Base-by-base conservation (phyloP, 2,888 invertebrate genomes). In the Pollenia amentaria region DNA sequence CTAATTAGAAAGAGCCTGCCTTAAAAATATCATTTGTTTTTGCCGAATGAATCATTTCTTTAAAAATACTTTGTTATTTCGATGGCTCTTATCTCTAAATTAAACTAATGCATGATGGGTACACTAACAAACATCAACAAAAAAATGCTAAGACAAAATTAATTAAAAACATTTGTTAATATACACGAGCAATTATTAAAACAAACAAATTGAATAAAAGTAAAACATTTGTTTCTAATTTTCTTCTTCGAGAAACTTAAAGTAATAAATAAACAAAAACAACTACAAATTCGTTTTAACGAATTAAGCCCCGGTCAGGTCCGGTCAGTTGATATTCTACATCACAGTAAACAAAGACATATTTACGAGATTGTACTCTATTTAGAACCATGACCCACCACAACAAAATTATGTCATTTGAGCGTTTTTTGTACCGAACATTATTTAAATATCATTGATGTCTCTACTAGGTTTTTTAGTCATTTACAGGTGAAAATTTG, bases 121-220 rank as follows among this genome's bases (percentile, higher is more conserved):
- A 42, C 51, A 75, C 53, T 69, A 40, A 29, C 42, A 75, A 53
- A 73, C 48, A 67, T 64, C 76, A 82, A 16, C 46, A 53, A 72
- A n/a, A 38, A 70, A 48, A 55, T 46, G n/a, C n/a, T n/a, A n/a
- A 48, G 55, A 40, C 48, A 51, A 73, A 57, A 64, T 9, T 75
- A 69, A 75, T 53, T 29, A 29, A 76, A 76, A 51, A 21, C 29
- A 76, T 70, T 62, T 42, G 57, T 62, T 60, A 76, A 65, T 65
- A 38, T 40, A 18, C 21, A 14, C 9, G 7, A 55, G 16, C 44
- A 14, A 53, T 75, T 51, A 9, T 64, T 53, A 76, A 53, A 64
- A 55, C 14, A 76, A 76, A 62, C 73, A 60, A 73, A 53, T n/a
- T 21, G 64, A 75, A 75, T 40, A 65, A 53, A 53, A n/a, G n/a